Evolutionary conservation across 2,113 vertebrate species (phyloP), one percentile per base, ranked within the genome.

Genomic region (Plectropomus leopardus): DNA sequence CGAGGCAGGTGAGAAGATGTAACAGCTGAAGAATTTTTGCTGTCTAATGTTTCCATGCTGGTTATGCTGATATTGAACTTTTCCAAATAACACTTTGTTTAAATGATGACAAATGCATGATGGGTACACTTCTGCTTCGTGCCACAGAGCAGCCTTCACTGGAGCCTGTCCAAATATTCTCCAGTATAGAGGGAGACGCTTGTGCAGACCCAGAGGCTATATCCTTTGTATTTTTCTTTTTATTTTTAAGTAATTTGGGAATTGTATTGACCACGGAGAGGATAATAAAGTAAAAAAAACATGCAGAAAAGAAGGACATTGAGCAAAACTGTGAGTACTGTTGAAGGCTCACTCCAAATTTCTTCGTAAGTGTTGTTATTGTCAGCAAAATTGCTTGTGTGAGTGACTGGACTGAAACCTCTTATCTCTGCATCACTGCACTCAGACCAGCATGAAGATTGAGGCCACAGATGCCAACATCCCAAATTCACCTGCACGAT

Each of bases 11-110:
- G 84, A 70, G 80, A 74, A 17, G 66, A 86, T 53, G 77, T 87
- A 64, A 88, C 67, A 59, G 34, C 57, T 48, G 74, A 84, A 87
- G 77, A 91, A 92, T 76, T 85, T 69, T 78, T 75, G 30, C 58
- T 30, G 30, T 24, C 14, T 68, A 78, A 58, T 64, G 53, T 87
- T 82, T 76, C 67, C 69, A 16, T 70, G 32, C 16, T 50, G 32
- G 30, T 26, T 64, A 34, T 3, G 42, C 75, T 76, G 64, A 61
- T 50, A 42, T 54, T 48, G 30, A 57, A 40, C 36, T 7, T 23
- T 67, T 78, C 32, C 50, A 55, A 78, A 67, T 23, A 7, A 6
- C 7, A 34, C 3, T 21, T n/a, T 57, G 40, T 21, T 2, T n/a
- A 32, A 34, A 54, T 44, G 15, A 57, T 19, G 30, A 42, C 23